Percentiles rank a stretch among this genome's conserved stretches.
Conservation (phyloP, 2,113 vertebrate species). For the Rafetus swinhoei region DNA sequence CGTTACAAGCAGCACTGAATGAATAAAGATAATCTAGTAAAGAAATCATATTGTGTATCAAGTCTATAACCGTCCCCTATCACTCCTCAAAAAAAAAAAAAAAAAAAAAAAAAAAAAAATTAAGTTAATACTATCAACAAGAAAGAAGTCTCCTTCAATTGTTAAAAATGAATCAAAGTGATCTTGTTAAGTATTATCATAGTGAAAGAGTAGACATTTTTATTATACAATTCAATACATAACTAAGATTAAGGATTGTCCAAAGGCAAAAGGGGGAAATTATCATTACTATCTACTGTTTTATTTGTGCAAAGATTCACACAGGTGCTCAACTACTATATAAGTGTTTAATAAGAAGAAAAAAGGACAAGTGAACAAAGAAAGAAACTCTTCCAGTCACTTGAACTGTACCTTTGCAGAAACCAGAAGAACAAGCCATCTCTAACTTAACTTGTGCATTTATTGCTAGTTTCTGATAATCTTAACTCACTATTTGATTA, state of each 20-base stretch:
- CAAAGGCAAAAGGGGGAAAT: background rate
- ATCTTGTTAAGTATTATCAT: background rate
- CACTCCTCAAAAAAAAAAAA: no score
- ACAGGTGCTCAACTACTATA: background rate
- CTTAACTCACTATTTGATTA: background rate
- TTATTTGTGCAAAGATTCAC: accelerated
- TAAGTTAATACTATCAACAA: background rate
- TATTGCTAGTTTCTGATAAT: background rate
- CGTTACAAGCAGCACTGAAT: background rate
- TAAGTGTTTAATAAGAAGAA: background rate
- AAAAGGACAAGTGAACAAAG: background rate
- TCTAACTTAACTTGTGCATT: background rate
- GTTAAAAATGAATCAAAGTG: background rate
- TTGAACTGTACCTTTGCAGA: background rate
- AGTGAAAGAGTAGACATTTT: background rate
- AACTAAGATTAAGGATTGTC: accelerated
- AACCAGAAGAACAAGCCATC: accelerated
- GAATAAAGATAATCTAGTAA: background rate
- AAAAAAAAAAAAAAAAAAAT: no score
- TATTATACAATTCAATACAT: background rate
- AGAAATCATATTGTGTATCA: accelerated
- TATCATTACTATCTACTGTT: background rate
- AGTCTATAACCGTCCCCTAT: background rate
- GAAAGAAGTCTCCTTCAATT: background rate
- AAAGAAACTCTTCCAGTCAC: background rate